A percentile compares a stretch with the other conserved stretches of the same genome.
These are phyloP conservation scores for Protobothrops mucrosquamatus DNA, from an alignment of 2,113 vertebrate species.

Conservation along the genomic window DNA sequence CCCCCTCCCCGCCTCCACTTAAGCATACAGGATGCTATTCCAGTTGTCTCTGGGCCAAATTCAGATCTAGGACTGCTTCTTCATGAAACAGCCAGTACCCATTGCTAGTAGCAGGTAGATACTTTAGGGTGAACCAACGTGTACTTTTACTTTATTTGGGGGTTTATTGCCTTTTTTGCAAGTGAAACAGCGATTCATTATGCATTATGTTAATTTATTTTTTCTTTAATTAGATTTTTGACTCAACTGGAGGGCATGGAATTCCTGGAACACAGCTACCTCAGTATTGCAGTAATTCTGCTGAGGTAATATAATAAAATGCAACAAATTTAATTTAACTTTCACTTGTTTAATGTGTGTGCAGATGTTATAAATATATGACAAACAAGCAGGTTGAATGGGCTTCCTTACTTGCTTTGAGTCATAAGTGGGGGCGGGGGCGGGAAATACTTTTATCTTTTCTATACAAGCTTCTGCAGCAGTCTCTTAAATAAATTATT, in stretches of 20 bases:
- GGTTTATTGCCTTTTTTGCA: background rate
- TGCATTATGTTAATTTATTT: conserved; percentile 14
- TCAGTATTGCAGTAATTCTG: conserved; percentile 67
- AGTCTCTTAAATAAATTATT: background rate
- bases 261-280: conserved; percentile 61
- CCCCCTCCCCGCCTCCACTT: background rate
- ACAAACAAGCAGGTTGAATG: background rate
- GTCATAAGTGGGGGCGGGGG: too few species aligned
- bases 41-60: background rate
- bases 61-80: background rate
- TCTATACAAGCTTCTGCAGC: background rate
- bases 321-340: background rate
- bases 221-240: conserved; percentile 78
- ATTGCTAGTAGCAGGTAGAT: background rate
- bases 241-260: conserved; percentile 73
- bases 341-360: conserved; percentile 18
- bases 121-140: background rate
- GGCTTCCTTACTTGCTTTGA: background rate
- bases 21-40: background rate
- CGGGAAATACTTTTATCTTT: background rate
- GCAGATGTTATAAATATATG: background rate
- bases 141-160: background rate
- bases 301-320: conserved; percentile 63
- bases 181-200: background rate
- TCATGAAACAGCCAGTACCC: background rate